Base-by-base conservation (phyloP, 2,888 invertebrate species). In the Caenorhabditis sp. region DNA sequence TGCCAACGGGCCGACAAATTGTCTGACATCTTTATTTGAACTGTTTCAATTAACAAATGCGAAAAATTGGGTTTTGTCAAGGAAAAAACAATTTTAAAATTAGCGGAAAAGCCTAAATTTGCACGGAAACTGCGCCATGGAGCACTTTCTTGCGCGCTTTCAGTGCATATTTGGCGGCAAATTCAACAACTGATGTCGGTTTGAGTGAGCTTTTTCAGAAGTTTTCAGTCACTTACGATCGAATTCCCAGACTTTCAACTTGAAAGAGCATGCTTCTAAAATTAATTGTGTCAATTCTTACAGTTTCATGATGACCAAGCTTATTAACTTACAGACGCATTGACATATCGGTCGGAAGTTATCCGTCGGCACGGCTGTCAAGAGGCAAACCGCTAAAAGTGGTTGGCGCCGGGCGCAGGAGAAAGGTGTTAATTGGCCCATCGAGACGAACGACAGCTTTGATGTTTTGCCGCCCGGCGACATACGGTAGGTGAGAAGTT, bases 1-100 rank as follows among this genome's bases (percentile, higher is more conserved):
- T 72, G 61, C 77, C 77, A 77, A 52, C 77, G 71, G 11, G 66
- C 77, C 45, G 77, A 77, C 43, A 77, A 61, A 50, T 77, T 77
- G 66, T 77, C 77, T 72, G 77, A 77, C 76, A 76, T 76, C 53
- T 63, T 48, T 61, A 27, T 15, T 56, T 39, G 15, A 46, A 37
- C 30, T 13, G 13, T 35, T 48, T 8, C 4, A 24, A 24, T n/a
- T 9, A 24, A 63, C 37, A 43, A 24, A 11, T 17, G 15, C 26
- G 32, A 50, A 32, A 50, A 32, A 59, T n/a, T n/a, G n/a, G n/a
- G n/a, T n/a, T n/a, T n/a, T n/a, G n/a, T n/a, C n/a, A 37, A 15
- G 24, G 17, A 9, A 22, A 24, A 7, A 30, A 7, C 6, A 15
- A 37, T 20, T 59, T 59, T 24, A 13, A 59, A 59, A 48, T 59